Evolutionary conservation across 2,113 vertebrate genomes (phyloP), one percentile per base, ranked within the genome.

Genomic region (Ia io): DNA sequence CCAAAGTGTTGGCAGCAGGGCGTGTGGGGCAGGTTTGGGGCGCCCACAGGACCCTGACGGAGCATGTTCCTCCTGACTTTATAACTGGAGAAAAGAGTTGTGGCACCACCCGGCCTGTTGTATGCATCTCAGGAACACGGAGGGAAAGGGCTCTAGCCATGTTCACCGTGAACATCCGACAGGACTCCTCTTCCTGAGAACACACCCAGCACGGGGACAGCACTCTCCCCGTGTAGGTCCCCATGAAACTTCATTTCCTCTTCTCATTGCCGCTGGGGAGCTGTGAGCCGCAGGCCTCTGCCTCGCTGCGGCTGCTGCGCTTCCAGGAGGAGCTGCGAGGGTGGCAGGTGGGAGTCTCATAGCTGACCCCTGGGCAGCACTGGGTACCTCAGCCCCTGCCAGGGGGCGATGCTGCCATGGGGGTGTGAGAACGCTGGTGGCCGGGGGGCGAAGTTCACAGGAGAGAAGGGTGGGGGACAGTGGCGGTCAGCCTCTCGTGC

Each of bases 21-120:
- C 2, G 0, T 32, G 1, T 35, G 20, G 25, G 88, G 35, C 42
- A 32, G 9, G 30, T 20, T 53, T 16, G 37, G 13, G 28, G 83
- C 61, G 25, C 16, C n/a, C 22, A 0, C 44, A 20, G 49, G 69
- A 23, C 40, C 28, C 82, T 1, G 30, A 61, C 78, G 5, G 23
- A 40, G 25, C 16, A 7, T 82, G 79, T 61, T 42, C 53, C 79
- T 61, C 79, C 79, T 63, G 28, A 42, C 30, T 44, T 83, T 7
- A 22, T 83, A 32, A 20, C 17, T 28, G 30, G 79, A 67, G 28
- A 32, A n/a, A 49, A 59, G 22, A 13, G 47, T 7, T 2, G 5
- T 42, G 42, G 42, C 51, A 37, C 23, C 18, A 0, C 28, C 32
- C 30, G n/a, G 12, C 47, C 63, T 1, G 1, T 28, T 16, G 0